Conservation (phyloP, 2,888 invertebrate genomes). For the Dynastes tityus region DNA sequence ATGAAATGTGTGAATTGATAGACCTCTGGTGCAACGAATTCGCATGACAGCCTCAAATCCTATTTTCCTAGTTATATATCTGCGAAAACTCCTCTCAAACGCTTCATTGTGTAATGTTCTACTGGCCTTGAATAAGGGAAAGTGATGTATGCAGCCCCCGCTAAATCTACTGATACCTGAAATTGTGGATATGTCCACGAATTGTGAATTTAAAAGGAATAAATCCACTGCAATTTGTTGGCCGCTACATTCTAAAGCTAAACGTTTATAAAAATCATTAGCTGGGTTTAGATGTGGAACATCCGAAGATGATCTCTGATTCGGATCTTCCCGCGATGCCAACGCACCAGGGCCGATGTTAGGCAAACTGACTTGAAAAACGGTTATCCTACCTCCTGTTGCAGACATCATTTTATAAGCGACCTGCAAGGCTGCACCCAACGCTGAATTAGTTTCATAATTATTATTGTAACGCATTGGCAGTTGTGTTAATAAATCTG, state of each 20-base stretch:
- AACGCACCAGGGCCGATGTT: conserved; percentile 92
- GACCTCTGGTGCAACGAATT: conserved; percentile 93
- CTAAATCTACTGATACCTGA: conserved; percentile 96
- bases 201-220: conserved; percentile 94
- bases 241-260: conserved; percentile 96
- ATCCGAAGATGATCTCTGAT: conserved; percentile 83
- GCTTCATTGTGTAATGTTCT: conserved; percentile 82
- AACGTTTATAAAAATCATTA: conserved; percentile 97
- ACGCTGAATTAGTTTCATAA: conserved; percentile 84
- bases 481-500: conserved; percentile 83
- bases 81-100: conserved; percentile 83
- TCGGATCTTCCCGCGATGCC: conserved; percentile 90
- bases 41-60: conserved; percentile 99
- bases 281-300: conserved; percentile 92
- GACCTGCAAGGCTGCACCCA: conserved; percentile 94
- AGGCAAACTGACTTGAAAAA: conserved; percentile 93
- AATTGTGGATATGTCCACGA: conserved; percentile 94
- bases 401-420: conserved; percentile 93
- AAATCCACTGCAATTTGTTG: conserved; percentile 97
- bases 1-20: conserved; percentile 98
- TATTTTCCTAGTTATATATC: conserved; percentile 96
- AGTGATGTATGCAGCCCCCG: conserved; percentile 93
- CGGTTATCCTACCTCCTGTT: conserved; percentile 95
- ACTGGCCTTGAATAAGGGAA: conserved; percentile 87
- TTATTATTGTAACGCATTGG: conserved; percentile 79